Evolutionary conservation across 1,140 invertebrate species (phyloP), one percentile per base, ranked within the genome.

Genomic region (Diachasmimorpha longicaudata): DNA sequence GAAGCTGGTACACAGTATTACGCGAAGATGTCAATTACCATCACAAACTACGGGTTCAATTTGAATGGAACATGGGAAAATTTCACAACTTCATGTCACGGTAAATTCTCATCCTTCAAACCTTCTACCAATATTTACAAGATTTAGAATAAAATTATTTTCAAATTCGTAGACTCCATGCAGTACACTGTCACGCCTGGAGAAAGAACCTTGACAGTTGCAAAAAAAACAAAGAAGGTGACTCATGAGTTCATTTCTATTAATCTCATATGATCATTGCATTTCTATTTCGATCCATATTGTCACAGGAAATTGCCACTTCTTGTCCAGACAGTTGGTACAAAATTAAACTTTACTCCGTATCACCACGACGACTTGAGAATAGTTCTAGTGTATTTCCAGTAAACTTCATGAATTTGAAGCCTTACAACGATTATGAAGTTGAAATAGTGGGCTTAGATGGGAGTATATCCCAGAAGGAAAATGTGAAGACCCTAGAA

Each of bases 261-360:
- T 31, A 31, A 6, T 6, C 31, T 31, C 6, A 31, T 31, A 6
- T 31, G 31, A 31, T 31, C 31, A 31, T 31, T 6, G 31, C 31
- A 31, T 31, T 19, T 58, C 46, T 25, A 37, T 14, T 14, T 11
- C 4, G 42, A 31, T 31, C 6, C 6, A 6, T 19, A 58, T 10
- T 19, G 55, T 46, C 66, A 23, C 25, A 23, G 36, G 14, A 2
- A 8, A 4, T 4, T 48, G 44, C n/a, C 31, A 11, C 5, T 63
- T 52, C 36, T 25, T 69, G 0, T 44, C 67, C 69, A 31, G 0
- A 19, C 13, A 75, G 81, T 83, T 8, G 75, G 70, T 75, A 72
- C 48, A 16, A n/a, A 6, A 19, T 52, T 4, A 16, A 9, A 8
- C 9, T 52, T 52, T 52, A 13, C 48, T 52, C 48, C 3, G n/a